Evolutionary conservation across 1,140 invertebrate species (phyloP), one percentile per base, ranked within the genome.

Genomic region (Pogonomyrmex barbatus): DNA sequence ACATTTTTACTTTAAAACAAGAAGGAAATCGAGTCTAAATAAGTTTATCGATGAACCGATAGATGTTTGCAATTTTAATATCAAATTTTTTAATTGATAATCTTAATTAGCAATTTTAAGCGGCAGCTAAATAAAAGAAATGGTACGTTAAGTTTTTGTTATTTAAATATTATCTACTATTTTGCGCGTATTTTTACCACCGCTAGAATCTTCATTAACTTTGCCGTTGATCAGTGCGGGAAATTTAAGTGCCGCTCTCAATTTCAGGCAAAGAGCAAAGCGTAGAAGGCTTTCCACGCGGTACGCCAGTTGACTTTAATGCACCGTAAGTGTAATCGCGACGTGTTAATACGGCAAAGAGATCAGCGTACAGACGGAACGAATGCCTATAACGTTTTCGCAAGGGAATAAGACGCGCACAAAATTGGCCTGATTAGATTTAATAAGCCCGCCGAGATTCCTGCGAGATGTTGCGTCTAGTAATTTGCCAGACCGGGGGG

Each of bases 361-460:
- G 85, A 86, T 89, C 65, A 62, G 54, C 47, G 14, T 42, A 39
- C 58, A 86, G 56, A 76, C 50, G 45, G 47, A 58, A 71, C 78
- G 47, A 71, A 45, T 47, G 47, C 36, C 50, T 67, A 24, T 52
- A 50, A 56, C 33, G 83, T 89, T 70, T 70, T 89, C 77, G 65
- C 77, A 47, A 36, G 52, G 85, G 85, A 78, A 81, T 85, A 88
- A 86, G 84, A 71, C 75, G 58, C 87, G 68, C 39, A 73, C 75
- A 89, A 89, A 89, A 89, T 89, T 89, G 85, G 77, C 39, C 56
- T 89, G 88, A 89, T 89, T 89, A 89, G 88, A 87, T 89, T 90
- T 90, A 89, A 90, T 89, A 89, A 90, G 65, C 76, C 86, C 76
- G 17, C 2, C 60, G 88, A 76, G 88, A 70, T 78, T 54, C 30